Conservation (phyloP, 2,113 vertebrate genomes). For the Tachuris rubrigastra region DNA sequence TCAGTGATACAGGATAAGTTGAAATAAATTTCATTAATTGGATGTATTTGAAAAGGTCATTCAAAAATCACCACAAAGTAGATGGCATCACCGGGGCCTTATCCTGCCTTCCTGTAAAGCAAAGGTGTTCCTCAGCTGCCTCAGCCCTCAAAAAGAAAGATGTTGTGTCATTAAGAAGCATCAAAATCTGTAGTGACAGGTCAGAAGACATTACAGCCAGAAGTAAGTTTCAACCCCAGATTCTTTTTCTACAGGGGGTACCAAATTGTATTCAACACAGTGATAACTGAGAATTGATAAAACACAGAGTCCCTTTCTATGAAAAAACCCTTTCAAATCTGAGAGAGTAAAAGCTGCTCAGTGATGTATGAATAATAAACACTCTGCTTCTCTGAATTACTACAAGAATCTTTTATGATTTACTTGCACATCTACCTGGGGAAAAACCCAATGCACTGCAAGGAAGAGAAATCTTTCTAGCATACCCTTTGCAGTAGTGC, state of each 20-base stretch:
- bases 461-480: not conserved
- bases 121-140: not conserved
- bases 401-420: not conserved
- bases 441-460: not conserved
- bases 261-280: not conserved
- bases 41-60: constrained; percentile 44
- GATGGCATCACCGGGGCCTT: not conserved
- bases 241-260: not conserved
- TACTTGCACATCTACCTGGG: not conserved
- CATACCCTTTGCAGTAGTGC: not conserved
- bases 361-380: not conserved
- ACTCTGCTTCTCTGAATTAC: not conserved
- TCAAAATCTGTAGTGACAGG: not conserved
- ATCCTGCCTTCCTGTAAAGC: not conserved
- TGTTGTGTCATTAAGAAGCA: not conserved
- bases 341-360: not conserved
- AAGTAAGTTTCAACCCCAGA: not conserved
- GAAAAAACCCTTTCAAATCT: not conserved
- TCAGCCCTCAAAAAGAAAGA: not conserved
- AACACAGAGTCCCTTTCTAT: not conserved
- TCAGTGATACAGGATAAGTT: not conserved
- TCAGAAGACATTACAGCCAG: not conserved
- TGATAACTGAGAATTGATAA: not conserved
- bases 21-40: constrained; percentile 44
- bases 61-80: constrained; percentile 23